Base-by-base conservation (phyloP, 2,797 vertebrate species). In the Sebastes diploproa region DNA sequence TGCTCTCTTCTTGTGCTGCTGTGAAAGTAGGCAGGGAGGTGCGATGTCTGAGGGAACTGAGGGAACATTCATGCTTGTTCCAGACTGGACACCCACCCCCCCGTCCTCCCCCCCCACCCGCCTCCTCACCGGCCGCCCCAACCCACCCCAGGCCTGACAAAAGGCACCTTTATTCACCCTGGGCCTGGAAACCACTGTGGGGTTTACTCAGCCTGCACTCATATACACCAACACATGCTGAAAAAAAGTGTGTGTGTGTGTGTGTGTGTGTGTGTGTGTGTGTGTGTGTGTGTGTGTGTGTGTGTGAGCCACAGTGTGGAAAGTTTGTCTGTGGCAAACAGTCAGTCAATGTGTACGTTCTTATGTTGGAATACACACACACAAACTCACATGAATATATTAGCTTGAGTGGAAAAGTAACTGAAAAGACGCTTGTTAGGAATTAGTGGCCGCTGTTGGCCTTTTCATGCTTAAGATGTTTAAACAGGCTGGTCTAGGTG, bases 151-250 rank as follows among this genome's bases (percentile, higher is more conserved):
- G 89, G 71, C 84, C 72, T 93, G 93, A 99, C 97, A 98, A 98
- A 96, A 97, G 92, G 97, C 97, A 97, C 97, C 97, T 98, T 98
- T 98, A 97, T 98, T 96, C 96, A 89, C 83, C 85, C 81, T 84
- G 88, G 62, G 89, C 87, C 91, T 91, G 93, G 93, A 94, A 94
- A 91, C 86, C 84, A 81, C 85, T 81, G 90, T 69, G 56, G 82
- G 89, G 86, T 94, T 94, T 94, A 93, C 90, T 92, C 83, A 92
- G 90, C 89, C 90, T 88, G 82, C 70, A 75, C 82, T 77, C 88
- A 86, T 7, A 86, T 7, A 78, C 75, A 84, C 81, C 32, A 32
- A 46, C 42, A 9, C 65, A 52, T 13, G 22, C 9, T 56, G 20
- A 42, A 61, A 61, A 52, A 38, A 55, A 58, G 30, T 32, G 32